Evolutionary conservation across 2,888 invertebrate species (phyloP), one percentile per base, ranked within the genome.

Genomic region (Dione juno): DNA sequence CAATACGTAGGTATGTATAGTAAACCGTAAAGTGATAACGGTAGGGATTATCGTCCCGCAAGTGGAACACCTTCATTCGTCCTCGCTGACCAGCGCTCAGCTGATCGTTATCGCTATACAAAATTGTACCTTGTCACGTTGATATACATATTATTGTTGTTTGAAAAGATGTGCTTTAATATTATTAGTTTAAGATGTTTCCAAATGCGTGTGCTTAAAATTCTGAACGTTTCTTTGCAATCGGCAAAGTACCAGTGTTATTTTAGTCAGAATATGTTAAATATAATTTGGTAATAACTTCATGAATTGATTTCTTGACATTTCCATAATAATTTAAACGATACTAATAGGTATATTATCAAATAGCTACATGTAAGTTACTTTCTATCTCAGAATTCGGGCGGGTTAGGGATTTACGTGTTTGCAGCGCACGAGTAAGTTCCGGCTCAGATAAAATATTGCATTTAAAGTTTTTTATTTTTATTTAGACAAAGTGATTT

Each of bases 1-100:
- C 28, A 28, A 3, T 50, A 11, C 11, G 13, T 45, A 7, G 35
- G 21, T 48, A 52, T 16, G 13, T 37, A 54, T 54, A 35, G 35
- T 28, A 37, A 63, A 37, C 37, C 16, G 48, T 68, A 43, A n/a
- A 45, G 10, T 53, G 41, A 63, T 64, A 68, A 67, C 70, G 71
- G 68, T 70, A 71, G 74, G 78, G 82, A 84, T 85, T 86, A 85
- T 84, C 82, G 82, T 73, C 79, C 81, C 82, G 65, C 81, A 86
- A 84, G 76, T 85, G 76, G 84, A 78, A 77, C 84, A 80, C 71
- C 74, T 77, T 71, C 81, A 77, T 77, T 82, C 72, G 83, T 81
- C 78, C 80, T 81, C 79, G 79, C 73, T 69, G 61, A 65, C 67
- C 66, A 58, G 40, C 53, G 52, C 48, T 66, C 75, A 71, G 71